phyloP scores from a whole-genome alignment of 1,140 invertebrate species.

The Ptiloglossa arizonensis region DNA sequence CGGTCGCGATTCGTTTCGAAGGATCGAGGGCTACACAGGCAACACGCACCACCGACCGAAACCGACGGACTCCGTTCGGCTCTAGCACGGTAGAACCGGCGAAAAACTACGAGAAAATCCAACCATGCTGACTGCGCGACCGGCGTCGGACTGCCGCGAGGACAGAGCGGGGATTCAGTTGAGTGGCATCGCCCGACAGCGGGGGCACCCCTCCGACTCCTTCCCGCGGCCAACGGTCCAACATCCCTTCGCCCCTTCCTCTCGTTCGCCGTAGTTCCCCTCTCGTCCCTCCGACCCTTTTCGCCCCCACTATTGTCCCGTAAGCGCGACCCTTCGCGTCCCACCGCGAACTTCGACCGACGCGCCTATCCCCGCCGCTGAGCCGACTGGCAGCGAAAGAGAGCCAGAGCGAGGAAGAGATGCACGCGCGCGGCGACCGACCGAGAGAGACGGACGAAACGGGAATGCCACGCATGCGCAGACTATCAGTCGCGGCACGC shows the following conservation, averaged over 20 bases:
- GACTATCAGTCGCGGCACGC: slow-evolving; percentile 59
- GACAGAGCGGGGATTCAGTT: slow-evolving; percentile 73
- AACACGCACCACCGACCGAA: slow-evolving; percentile 25
- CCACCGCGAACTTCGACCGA: slow-evolving; percentile 13
- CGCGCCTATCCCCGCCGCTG: slow-evolving; percentile 25
- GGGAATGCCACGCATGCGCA: slow-evolving; percentile 60
- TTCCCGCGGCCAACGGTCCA: slow-evolving; percentile 6
- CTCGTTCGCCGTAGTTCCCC: neutral
- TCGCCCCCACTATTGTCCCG: slow-evolving; percentile 14
- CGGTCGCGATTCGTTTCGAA: neutral
- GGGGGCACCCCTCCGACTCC: slow-evolving; percentile 46
- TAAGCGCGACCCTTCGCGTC: slow-evolving; percentile 1
- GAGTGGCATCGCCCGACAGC: slow-evolving; percentile 74
- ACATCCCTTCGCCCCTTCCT: neutral
- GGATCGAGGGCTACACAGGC: neutral
- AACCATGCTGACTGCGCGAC: slow-evolving; percentile 78
- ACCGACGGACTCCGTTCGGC: slow-evolving; percentile 10
- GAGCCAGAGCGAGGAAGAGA: slow-evolving; percentile 19
- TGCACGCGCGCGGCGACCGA: neutral
- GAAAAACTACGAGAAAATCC: slow-evolving; percentile 58
- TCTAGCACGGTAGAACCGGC: slow-evolving; percentile 49
- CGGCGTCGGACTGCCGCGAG: slow-evolving; percentile 80
- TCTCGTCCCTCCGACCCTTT: slow-evolving; percentile 30
- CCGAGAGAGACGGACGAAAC: slow-evolving; percentile 11
- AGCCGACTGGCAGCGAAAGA: slow-evolving; percentile 27